Percentiles rank a stretch among this genome's conserved stretches.
Conservation (phyloP, 2,797 vertebrate genomes). For the Peromyscus melanophrys region DNA sequence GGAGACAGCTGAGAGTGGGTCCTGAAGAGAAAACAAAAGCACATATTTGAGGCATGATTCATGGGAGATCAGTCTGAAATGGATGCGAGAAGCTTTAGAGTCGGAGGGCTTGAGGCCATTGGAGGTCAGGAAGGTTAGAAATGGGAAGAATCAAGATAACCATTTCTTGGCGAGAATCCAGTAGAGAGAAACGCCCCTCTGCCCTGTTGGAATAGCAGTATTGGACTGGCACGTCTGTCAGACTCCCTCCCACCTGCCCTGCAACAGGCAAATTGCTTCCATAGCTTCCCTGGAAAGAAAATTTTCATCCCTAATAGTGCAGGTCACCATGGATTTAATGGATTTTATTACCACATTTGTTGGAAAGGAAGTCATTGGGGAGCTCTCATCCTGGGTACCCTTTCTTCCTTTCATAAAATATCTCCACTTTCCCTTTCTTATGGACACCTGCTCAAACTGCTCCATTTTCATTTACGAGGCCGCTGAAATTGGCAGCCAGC, state of each 20-base stretch:
- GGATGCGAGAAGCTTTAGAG: background rate
- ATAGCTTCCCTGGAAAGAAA: background rate
- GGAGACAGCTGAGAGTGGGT: background rate
- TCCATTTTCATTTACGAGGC: constrained; percentile 21
- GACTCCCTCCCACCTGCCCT: background rate
- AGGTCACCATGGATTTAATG: constrained; percentile 43
- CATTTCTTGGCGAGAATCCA: background rate
- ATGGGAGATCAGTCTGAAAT: background rate
- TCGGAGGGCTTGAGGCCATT: background rate
- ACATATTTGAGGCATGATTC: background rate
- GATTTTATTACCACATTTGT: constrained; percentile 47
- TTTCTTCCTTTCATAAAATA: constrained; percentile 66
- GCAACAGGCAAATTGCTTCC: constrained; percentile 30
- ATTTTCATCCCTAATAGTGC: constrained; percentile 33
- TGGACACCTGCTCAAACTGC: background rate
- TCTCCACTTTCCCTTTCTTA: background rate
- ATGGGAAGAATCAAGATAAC: constrained; percentile 27
- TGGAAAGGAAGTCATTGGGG: constrained; percentile 60
- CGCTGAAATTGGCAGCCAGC: constrained; percentile 53
- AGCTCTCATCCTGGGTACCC: constrained; percentile 22
- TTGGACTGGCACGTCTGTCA: background rate
- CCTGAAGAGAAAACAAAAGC: constrained; percentile 5
- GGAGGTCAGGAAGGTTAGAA: background rate
- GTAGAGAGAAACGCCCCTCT: background rate
- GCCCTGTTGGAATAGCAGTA: background rate